Base-by-base conservation (phyloP, 1,140 invertebrate genomes). In the Zaprionus davidi region DNA sequence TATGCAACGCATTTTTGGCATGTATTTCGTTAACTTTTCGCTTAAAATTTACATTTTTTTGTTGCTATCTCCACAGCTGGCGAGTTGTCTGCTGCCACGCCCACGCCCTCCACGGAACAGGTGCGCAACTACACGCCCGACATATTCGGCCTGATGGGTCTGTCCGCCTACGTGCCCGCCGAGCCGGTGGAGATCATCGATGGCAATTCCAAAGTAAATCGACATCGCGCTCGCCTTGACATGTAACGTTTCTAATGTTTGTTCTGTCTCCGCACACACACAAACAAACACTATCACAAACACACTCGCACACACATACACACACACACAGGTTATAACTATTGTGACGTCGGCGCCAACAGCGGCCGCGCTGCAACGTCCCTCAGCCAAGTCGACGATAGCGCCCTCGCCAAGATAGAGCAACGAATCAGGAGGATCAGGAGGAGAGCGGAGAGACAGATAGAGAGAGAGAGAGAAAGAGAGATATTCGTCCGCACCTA, bases 171-270 rank as follows among this genome's bases (percentile, higher is more conserved):
- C 69, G 93, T 93, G 46, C 92, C 93, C 5, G 88, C 93, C 5
- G 81, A 92, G 51, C 93, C 92, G 2, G 93, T 94, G 63, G 92
- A 94, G 73, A 94, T 93, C 15, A 91, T 93, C 58, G 80, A 93
- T 63, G 94, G 94, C 44, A 94, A 94, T 90, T 94, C 94, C 53
- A 94, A 93, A 93, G 94, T 94, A 93, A 87, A 91, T 76, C 79
- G 79, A 64, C 76, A 90, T 70, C 53, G 55, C 53, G 55, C 26
- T 53, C 59, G 62, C 20, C n/a, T 55, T 62, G 71, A 90, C 51
- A 82, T 76, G 74, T 82, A 76, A 84, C 75, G 31, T 81, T 81
- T 53, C 26, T 62, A 80, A 71, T 44, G 70, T 71, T 67, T 72
- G 24, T 78, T 60, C 71, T 67, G 31, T 78, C 51, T 76, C 55